A percentile compares a stretch with the other conserved stretches of the same genome.
Conservation (phyloP, 2,113 vertebrate species). For the Donacobius atricapilla region DNA sequence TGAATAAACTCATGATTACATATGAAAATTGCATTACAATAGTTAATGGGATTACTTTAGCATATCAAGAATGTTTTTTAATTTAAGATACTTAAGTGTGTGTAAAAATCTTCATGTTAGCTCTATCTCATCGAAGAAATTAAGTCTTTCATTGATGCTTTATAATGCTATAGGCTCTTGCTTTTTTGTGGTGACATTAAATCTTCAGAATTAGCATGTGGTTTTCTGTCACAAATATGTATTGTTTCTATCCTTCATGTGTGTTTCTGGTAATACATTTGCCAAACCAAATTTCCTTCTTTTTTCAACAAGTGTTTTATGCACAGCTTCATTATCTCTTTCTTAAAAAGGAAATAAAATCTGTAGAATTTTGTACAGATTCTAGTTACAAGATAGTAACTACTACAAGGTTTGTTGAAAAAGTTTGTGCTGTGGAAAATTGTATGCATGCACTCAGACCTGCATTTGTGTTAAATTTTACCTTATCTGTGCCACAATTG, state of each 20-base stretch:
- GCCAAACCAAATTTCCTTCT: neutral
- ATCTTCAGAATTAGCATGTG: neutral
- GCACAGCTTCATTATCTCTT: constrained; percentile 16
- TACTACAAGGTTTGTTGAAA: constrained; percentile 35
- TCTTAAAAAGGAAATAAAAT: constrained; percentile 44
- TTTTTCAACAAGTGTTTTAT: neutral
- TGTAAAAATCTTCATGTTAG: neutral
- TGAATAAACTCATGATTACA: neutral
- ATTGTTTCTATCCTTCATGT: neutral
- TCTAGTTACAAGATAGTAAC: constrained; percentile 9
- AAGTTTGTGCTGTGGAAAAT: neutral
- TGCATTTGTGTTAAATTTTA: neutral
- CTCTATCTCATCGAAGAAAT: neutral
- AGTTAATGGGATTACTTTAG: neutral
- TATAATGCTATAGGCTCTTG: neutral
- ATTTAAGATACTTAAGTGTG: neutral
- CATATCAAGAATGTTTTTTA: neutral
- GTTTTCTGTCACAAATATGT: neutral
- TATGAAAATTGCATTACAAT: neutral
- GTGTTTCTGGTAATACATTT: constrained; percentile 3
- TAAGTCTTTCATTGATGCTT: neutral
- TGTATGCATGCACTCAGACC: neutral
- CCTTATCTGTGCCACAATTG: neutral
- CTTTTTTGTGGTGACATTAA: neutral
- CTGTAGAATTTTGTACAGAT: neutral